Evolutionary conservation across 2,888 invertebrate genomes (phyloP).

Genomic region (Archips crataeganus): DNA sequence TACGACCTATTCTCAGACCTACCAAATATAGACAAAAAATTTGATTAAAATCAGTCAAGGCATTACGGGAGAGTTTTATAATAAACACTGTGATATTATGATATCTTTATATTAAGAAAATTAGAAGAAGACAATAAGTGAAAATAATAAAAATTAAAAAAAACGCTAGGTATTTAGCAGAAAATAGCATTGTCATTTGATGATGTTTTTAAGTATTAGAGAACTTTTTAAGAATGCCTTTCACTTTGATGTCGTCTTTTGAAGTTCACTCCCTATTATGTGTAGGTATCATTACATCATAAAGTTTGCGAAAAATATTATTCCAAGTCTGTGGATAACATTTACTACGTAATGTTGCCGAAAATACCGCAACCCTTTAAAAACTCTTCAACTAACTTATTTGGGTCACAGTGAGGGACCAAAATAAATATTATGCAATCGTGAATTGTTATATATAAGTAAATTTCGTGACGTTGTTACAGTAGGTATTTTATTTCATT

Average conservation of each 20-base stretch:
- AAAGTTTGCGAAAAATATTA: slow-evolving; percentile 13
- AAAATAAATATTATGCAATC: slow-evolving; percentile 27
- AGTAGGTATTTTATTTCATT: slow-evolving; percentile 10
- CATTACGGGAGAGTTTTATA: too few species aligned
- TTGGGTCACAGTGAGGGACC: slow-evolving; percentile 24
- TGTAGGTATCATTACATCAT: slow-evolving; percentile 16
- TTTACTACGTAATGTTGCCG: slow-evolving; percentile 31
- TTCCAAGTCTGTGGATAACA: slow-evolving; percentile 13
- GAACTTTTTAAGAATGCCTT: background rate
- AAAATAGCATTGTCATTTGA: background rate
- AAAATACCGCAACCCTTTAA: slow-evolving; percentile 32
- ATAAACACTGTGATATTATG: too few species aligned
- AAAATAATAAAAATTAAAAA: too few species aligned
- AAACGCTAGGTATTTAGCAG: too few species aligned
- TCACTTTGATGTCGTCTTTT: background rate
- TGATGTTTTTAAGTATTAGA: background rate
- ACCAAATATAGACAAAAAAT: too few species aligned
- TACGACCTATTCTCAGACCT: too few species aligned
- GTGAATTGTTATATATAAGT: slow-evolving; percentile 24
- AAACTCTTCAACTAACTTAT: slow-evolving; percentile 23
- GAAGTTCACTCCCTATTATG: slow-evolving; percentile 2
- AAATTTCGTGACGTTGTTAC: background rate
- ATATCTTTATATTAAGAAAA: too few species aligned
- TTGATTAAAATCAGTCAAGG: too few species aligned
- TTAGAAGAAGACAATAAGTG: too few species aligned